phyloP scores from a whole-genome alignment of 2,888 invertebrate genomes.

The Notodonta ziczac region DNA sequence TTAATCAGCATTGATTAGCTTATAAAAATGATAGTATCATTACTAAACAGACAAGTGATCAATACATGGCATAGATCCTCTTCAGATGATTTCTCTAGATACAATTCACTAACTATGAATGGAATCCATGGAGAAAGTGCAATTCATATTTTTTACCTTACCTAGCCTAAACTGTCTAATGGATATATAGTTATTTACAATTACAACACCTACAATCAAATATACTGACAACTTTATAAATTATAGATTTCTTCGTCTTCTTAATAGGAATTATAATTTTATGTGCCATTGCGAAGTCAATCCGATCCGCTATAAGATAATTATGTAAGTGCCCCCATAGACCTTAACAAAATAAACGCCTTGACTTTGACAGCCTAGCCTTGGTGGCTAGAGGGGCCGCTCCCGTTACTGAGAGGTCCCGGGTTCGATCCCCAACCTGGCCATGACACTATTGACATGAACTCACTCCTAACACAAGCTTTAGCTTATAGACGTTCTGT shows the following conservation, averaged over 20 bases:
- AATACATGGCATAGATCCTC: slow-evolving; percentile 1
- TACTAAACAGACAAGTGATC: not conserved
- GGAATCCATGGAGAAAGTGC: slow-evolving; percentile 1
- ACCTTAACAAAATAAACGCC: no score
- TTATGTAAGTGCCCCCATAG: no score
- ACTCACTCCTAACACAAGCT: no score
- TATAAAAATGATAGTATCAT: slow-evolving; percentile 4
- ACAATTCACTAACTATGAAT: slow-evolving; percentile 1
- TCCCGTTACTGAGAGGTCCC: no score
- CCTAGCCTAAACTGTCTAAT: not conserved
- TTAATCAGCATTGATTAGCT: not conserved
- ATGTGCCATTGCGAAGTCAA: no score
- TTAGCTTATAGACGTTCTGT: no score
- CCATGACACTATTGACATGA: no score
- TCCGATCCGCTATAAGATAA: no score
- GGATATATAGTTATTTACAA: not conserved
- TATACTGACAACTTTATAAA: not conserved
- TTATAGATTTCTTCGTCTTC: not conserved
- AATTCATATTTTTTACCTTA: not conserved
- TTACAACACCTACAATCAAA: not conserved
- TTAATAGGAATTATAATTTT: no score
- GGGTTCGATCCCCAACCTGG: no score
- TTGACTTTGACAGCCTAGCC: no score
- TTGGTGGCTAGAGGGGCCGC: no score
- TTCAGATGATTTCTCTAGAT: slow-evolving; percentile 3